These are phyloP conservation scores for Corbicula japonica DNA, from an alignment of 2,888 invertebrate species.

Conservation along the genomic window DNA sequence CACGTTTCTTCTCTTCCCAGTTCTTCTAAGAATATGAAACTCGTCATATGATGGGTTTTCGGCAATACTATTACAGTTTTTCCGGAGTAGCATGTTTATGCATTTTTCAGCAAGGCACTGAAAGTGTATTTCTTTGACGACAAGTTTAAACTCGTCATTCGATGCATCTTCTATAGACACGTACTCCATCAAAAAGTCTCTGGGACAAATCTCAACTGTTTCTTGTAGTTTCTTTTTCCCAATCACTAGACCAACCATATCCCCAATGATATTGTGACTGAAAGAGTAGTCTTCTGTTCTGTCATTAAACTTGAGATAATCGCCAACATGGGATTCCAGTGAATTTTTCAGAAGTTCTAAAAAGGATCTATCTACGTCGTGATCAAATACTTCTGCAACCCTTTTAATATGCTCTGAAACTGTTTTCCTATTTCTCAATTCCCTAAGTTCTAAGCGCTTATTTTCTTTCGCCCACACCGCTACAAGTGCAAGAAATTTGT, in stretches of 20 bases:
- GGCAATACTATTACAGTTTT: constrained; percentile 1
- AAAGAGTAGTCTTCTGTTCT: constrained; percentile 19
- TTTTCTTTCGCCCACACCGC: constrained; percentile 37
- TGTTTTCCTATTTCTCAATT: neutral
- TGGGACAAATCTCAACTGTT: constrained; percentile 3
- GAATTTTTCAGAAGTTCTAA: constrained; percentile 16
- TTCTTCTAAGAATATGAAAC: neutral
- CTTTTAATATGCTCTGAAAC: constrained; percentile 6
- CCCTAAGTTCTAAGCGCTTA: neutral
- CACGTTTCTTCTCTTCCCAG: neutral
- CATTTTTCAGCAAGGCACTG: constrained; percentile 2
- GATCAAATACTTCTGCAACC: constrained; percentile 15
- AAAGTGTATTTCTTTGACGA: neutral
- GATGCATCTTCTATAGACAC: neutral
- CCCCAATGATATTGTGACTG: constrained; percentile 40
- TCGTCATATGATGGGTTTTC: neutral
- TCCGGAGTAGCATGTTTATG: constrained; percentile 9
- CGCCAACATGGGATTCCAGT: constrained; percentile 20
- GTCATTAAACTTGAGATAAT: too few species aligned
- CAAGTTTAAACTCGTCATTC: neutral
- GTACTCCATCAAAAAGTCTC: constrained; percentile 11
- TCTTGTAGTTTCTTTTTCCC: neutral
- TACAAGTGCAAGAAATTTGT: too few species aligned
- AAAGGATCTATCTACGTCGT: neutral
- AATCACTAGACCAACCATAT: constrained; percentile 41